These are phyloP conservation scores for Champsocephalus gunnari DNA, from an alignment of 2,797 vertebrate genomes.

Conservation along the genomic window DNA sequence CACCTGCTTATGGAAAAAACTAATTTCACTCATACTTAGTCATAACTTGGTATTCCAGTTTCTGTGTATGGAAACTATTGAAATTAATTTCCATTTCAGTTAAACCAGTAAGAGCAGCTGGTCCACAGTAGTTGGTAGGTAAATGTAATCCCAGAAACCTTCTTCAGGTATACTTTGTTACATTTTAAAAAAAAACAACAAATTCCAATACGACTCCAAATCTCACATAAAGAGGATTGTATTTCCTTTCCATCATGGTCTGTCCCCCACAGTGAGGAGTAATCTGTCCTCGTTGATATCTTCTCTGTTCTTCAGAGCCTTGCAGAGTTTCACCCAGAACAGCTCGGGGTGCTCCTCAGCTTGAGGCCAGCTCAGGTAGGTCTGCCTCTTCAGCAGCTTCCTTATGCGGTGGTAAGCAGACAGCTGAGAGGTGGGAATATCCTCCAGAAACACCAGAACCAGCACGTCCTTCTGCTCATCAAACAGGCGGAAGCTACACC, in stretches of 20 bases:
- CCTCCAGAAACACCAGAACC: conserved; percentile 82
- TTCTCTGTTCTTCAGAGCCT: conserved; percentile 63
- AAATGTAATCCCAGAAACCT: too few species aligned
- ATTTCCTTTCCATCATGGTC: background rate
- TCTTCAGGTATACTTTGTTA: background rate
- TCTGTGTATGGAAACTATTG: background rate
- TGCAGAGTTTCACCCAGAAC: conserved; percentile 84
- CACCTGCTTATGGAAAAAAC: background rate
- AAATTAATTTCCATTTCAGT: conserved; percentile 3
- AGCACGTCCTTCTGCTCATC: conserved; percentile 83
- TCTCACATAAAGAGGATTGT: background rate
- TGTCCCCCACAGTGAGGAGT: conserved; percentile 28
- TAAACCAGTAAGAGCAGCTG: too few species aligned
- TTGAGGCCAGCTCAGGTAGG: conserved; percentile 82
- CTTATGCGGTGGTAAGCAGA: conserved; percentile 82
- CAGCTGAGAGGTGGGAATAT: conserved; percentile 73
- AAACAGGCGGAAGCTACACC: conserved; percentile 80
- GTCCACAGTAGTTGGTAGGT: too few species aligned
- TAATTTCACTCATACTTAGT: background rate
- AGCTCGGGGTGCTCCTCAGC: conserved; percentile 53
- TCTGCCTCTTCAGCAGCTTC: conserved; percentile 79
- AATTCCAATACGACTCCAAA: too few species aligned
- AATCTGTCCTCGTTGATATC: conserved; percentile 24
- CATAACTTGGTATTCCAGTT: conserved; percentile 8
- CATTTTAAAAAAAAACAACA: too few species aligned